phyloP scores from a whole-genome alignment of 2,797 vertebrate species.

The Phataginus tetradactyla region DNA sequence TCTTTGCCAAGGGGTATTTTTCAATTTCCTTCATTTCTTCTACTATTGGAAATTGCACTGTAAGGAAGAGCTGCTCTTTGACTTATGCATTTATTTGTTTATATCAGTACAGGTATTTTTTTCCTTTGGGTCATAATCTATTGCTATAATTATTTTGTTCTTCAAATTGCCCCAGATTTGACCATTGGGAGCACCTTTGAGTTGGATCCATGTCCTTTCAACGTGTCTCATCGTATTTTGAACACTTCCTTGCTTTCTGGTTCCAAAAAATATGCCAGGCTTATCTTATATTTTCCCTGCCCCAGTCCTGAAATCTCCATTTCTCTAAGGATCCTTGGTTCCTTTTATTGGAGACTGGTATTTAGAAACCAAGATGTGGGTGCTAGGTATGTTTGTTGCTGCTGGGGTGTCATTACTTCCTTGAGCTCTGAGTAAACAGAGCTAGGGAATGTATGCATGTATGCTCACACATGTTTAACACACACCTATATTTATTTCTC shows the following conservation, averaged over 20 bases:
- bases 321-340: not conserved
- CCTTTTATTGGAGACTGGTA: not conserved
- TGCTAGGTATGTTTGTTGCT: not conserved
- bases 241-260: not conserved
- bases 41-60: not conserved
- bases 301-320: not conserved
- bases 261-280: not conserved
- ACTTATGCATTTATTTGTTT: not conserved
- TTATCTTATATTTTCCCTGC: not conserved
- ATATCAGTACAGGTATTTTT: not conserved
- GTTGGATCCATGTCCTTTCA: not conserved
- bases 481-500: not conserved
- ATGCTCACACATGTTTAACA: not conserved
- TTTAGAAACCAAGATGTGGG: not conserved
- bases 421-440: not conserved
- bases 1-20: constrained; percentile 11
- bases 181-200: not conserved
- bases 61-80: not conserved
- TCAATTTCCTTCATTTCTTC: not conserved
- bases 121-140: not conserved
- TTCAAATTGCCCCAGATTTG: not conserved
- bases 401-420: not conserved
- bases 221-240: not conserved
- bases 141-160: not conserved
- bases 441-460: not conserved